These are phyloP conservation scores for Elysia crispata DNA, from an alignment of 2,888 invertebrate species.

Conservation along the genomic window DNA sequence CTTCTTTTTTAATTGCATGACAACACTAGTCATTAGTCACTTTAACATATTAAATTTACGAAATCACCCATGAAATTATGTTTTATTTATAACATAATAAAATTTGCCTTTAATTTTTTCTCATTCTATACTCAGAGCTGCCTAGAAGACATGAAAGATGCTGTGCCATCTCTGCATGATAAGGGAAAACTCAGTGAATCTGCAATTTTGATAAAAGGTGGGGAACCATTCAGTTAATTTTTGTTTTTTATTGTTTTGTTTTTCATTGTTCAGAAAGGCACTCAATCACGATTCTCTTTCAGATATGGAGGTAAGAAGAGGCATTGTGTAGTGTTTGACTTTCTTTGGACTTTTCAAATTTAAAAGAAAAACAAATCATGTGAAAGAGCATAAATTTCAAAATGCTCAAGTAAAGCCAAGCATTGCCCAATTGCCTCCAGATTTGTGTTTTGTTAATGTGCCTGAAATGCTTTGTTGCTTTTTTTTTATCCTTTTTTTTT, in stretches of 20 bases:
- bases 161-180: constrained; percentile 51
- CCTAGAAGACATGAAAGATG: constrained; percentile 52
- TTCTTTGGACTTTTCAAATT: background rate
- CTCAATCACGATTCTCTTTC: constrained; percentile 27
- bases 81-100: too few relatives aligned
- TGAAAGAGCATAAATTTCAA: background rate
- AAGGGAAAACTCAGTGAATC: constrained; percentile 55
- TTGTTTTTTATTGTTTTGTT: constrained; percentile 9
- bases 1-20: too few relatives aligned
- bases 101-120: background rate
- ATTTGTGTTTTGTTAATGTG: too few relatives aligned
- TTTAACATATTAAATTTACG: too few relatives aligned
- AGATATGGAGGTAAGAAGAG: constrained; percentile 42
- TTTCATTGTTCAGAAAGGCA: background rate
- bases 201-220: constrained; percentile 54
- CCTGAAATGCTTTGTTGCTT: too few relatives aligned
- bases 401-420: too few relatives aligned
- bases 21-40: too few relatives aligned
- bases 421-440: too few relatives aligned
- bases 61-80: too few relatives aligned
- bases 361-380: background rate
- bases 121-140: constrained; percentile 43
- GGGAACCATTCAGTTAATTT: constrained; percentile 41
- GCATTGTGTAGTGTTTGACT: constrained; percentile 33
- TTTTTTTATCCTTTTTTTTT: too few relatives aligned